Percentiles rank a stretch among this genome's conserved stretches.
Conservation (phyloP, 2,113 vertebrate genomes). For the Pteruthius melanotis region DNA sequence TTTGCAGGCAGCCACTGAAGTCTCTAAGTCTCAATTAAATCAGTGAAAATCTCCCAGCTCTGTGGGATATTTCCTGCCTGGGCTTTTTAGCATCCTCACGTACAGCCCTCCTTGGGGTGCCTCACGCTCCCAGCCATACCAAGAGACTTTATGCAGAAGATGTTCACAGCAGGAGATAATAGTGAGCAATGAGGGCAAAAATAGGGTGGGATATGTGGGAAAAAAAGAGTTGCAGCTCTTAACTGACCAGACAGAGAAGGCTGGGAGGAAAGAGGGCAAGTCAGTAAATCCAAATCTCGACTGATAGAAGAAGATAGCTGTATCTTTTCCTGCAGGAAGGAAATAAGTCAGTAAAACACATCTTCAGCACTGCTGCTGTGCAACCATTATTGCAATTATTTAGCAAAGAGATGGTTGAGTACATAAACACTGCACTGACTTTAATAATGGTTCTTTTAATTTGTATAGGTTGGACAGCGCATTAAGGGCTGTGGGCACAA, state of each 20-base stretch:
- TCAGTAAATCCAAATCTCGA: constrained; percentile 49
- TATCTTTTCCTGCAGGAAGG: background rate
- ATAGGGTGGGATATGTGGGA: background rate
- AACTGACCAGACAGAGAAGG: constrained; percentile 1
- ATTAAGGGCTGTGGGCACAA: background rate
- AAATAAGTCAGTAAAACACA: constrained; percentile 11
- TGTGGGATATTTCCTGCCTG: background rate
- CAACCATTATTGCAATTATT: background rate
- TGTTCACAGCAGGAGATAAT: constrained; percentile 7
- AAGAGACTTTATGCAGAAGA: background rate
- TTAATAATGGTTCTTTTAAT: constrained; percentile 31
- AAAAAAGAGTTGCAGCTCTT: background rate
- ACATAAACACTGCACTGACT: constrained; percentile 7
- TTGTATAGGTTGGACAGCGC: background rate
- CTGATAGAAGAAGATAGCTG: constrained; percentile 27
- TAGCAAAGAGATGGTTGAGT: background rate
- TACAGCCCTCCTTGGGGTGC: background rate
- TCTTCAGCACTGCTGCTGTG: background rate
- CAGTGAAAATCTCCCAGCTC: background rate
- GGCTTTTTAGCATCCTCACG: background rate
- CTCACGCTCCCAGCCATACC: background rate
- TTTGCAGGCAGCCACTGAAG: background rate
- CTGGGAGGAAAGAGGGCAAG: background rate
- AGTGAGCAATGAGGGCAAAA: constrained; percentile 11
- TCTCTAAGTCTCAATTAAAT: background rate